Evolutionary conservation across 2,113 vertebrate species (phyloP), one percentile per base, ranked within the genome.

Genomic region (Leucopsar rothschildi): DNA sequence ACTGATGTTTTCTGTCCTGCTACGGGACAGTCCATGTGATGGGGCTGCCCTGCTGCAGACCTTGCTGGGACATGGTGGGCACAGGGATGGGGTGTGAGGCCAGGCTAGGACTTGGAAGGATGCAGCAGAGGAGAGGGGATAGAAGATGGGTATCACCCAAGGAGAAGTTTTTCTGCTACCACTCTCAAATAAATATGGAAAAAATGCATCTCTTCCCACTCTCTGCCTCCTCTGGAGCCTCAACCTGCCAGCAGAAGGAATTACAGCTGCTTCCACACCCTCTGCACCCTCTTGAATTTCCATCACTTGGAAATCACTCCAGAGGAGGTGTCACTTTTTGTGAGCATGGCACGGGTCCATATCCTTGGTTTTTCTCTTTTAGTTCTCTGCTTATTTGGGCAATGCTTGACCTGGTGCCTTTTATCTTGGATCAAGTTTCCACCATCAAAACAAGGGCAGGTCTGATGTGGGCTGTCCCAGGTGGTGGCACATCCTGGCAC

Each of bases 271-370:
- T 64, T 60, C 68, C 68, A 86, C 22, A 72, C 16, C 20, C 28
- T n/a, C 64, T 52, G 82, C 49, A 55, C 9, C 11, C 39, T 33
- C 55, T 10, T 47, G 69, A 24, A 18, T 66, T 56, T 11, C 64
- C 37, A 23, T 31, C 40, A 2, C 59, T 42, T 2, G 33, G 39
- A 39, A 39, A 39, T 39, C 13, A 0, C 49, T 55, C 68, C 50
- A 28, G 28, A 3, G 2, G 18, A 33, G 12, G 4, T 2, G 3
- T n/a, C 4, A 2, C 53, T 53, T 25, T 11, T 6, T 4, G 2
- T 4, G 35, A 42, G 42, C 15, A 20, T 12, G 72, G 49, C n/a
- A 33, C 0, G 0, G 12, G 4, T 8, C 57, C 4, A 0, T 0
- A 20, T 1, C 35, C 33, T 68, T 13, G 39, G 3, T 1, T 47